These are phyloP conservation scores for Asteroscopus sphinx DNA, from an alignment of 2,888 invertebrate species.

Conservation along the genomic window DNA sequence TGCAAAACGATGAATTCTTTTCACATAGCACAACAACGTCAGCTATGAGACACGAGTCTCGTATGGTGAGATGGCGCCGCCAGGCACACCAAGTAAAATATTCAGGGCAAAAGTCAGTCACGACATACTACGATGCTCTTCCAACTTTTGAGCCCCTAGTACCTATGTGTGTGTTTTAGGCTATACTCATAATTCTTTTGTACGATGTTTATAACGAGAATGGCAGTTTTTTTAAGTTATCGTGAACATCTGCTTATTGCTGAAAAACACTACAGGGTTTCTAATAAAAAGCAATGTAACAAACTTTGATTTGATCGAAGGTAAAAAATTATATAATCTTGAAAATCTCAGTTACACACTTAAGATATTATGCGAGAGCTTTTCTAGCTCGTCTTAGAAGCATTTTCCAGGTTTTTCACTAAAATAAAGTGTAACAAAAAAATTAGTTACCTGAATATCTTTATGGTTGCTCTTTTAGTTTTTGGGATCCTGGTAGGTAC, in stretches of 20 bases:
- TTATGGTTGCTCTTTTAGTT: no score
- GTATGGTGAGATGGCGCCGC: constrained; percentile 72
- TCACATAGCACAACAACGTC: constrained; percentile 55
- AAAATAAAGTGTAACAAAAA: no score
- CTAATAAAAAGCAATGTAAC: no score
- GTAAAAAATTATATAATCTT: no score
- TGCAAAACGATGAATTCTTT: constrained; percentile 55
- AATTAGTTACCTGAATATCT: no score
- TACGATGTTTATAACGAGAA: constrained; percentile 20
- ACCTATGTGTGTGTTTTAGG: constrained; percentile 57
- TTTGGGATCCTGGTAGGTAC: no score
- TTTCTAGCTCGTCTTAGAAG: no score
- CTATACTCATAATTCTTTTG: constrained; percentile 27
- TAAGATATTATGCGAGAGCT: no score
- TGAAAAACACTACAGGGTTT: neutral
- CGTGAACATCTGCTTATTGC: neutral
- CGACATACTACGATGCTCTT: constrained; percentile 72
- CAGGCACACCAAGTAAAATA: constrained; percentile 80
- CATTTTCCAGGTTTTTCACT: no score
- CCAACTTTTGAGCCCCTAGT: constrained; percentile 67
- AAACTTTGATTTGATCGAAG: no score
- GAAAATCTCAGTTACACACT: no score
- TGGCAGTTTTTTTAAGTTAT: neutral
- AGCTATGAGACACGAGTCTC: constrained; percentile 70
- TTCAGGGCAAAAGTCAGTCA: constrained; percentile 88